These are phyloP conservation scores for Metellina segmentata DNA, from an alignment of 2,888 invertebrate species.

Conservation along the genomic window DNA sequence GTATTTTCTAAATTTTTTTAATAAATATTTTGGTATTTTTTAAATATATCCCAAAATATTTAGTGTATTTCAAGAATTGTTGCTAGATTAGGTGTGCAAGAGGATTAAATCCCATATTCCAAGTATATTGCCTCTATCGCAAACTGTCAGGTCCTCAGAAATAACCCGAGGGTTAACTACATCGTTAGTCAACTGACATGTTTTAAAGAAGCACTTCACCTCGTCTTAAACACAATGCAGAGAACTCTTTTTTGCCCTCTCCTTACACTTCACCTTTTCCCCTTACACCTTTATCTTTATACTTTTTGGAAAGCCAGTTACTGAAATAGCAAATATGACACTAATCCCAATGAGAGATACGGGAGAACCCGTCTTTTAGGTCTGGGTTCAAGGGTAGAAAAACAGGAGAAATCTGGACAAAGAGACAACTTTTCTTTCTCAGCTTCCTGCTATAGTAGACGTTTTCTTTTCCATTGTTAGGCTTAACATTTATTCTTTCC, in stretches of 20 bases:
- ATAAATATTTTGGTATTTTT: too few species aligned
- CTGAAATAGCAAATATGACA: conserved; percentile 63
- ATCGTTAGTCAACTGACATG: not conserved
- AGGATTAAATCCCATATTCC: too few species aligned
- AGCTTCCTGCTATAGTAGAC: conserved; percentile 32
- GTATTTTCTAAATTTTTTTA: too few species aligned
- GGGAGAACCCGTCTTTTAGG: conserved; percentile 24
- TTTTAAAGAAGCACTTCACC: not conserved
- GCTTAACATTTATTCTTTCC: conserved; percentile 66
- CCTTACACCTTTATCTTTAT: not conserved
- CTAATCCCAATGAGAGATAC: conserved; percentile 53
- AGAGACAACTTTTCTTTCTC: conserved; percentile 39
- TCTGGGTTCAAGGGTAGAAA: conserved; percentile 47
- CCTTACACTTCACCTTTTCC: not conserved
- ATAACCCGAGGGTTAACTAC: not conserved
- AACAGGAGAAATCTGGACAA: conserved; percentile 28
- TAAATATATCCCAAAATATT: too few species aligned
- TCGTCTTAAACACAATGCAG: not conserved
- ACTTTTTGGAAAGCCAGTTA: conserved; percentile 22
- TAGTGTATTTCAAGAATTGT: too few species aligned
- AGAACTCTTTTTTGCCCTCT: not conserved
- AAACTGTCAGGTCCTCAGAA: not conserved
- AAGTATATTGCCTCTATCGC: too few species aligned
- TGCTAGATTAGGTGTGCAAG: too few species aligned
- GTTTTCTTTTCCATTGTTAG: conserved; percentile 50